phyloP scores from a whole-genome alignment of 2,888 invertebrate genomes.

The Cephus rjabovi region DNA sequence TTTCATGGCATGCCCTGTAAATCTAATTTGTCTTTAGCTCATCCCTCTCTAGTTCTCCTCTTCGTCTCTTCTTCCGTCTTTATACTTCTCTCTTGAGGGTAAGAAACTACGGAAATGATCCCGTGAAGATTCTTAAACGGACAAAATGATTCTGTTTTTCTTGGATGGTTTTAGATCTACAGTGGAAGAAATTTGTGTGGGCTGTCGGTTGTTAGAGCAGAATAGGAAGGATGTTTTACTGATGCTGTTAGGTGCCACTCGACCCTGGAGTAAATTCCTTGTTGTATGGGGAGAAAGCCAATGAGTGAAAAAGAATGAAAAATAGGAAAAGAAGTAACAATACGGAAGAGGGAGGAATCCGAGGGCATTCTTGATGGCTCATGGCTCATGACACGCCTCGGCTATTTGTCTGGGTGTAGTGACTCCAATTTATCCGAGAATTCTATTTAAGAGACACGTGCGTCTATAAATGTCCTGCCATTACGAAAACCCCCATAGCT shows the following conservation, averaged over 20 bases:
- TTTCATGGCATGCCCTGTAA: background rate
- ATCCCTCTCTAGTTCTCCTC: background rate
- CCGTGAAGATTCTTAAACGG: background rate
- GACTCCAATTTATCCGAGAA: slow-evolving; percentile 16
- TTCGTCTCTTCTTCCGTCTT: background rate
- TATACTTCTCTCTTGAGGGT: background rate
- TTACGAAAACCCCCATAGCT: slow-evolving; percentile 17
- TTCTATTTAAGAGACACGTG: slow-evolving; percentile 14
- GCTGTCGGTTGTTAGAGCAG: background rate
- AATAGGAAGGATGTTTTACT: background rate
- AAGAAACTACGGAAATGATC: background rate
- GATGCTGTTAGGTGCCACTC: background rate
- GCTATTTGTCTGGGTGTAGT: slow-evolving; percentile 13
- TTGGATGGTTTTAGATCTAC: background rate
- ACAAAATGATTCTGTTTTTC: background rate
- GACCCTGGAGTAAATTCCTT: background rate
- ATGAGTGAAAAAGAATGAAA: background rate
- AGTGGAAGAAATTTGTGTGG: background rate
- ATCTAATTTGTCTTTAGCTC: background rate
- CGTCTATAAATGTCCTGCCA: slow-evolving; percentile 17
- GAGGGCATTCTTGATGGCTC: slow-evolving; percentile 4
- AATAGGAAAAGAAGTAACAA: background rate
- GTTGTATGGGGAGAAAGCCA: background rate
- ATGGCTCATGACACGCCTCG: slow-evolving; percentile 6
- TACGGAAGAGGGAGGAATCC: background rate